A percentile compares a stretch with the other conserved stretches of the same genome.
Conservation (phyloP, 2,113 vertebrate species). For the Scomber colias region DNA sequence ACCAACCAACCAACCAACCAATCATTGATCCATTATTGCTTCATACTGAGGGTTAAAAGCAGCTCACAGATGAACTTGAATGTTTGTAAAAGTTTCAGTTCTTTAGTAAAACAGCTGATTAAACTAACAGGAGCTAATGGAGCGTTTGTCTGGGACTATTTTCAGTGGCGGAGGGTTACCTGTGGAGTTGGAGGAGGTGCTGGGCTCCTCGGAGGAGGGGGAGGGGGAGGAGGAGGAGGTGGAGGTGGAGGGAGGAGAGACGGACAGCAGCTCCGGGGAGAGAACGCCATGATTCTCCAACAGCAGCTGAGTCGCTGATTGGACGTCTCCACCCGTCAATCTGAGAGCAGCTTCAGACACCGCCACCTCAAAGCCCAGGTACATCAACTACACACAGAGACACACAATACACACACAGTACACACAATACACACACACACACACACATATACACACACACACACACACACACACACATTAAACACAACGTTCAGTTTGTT, state of each 20-base stretch:
- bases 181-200: conserved; percentile 77
- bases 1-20: not conserved
- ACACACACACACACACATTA: too few species aligned
- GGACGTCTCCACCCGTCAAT: conserved; percentile 87
- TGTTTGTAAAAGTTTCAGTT: too few species aligned
- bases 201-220: conserved; percentile 85
- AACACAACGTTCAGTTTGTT: too few species aligned
- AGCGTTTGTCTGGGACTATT: too few species aligned
- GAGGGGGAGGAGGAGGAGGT: conserved; percentile 67
- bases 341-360: conserved; percentile 83
- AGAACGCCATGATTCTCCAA: conserved; percentile 87
- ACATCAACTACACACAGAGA: conserved; percentile 83
- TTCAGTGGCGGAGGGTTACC: conserved; percentile 20
- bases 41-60: too few species aligned
- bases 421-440: too few species aligned
- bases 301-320: conserved; percentile 90
- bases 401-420: too few species aligned
- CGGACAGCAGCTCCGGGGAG: conserved; percentile 67
- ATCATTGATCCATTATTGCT: too few species aligned
- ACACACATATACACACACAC: too few species aligned
- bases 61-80: too few species aligned
- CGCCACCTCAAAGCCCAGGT: conserved; percentile 88
- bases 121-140: too few species aligned
- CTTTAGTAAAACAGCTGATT: too few species aligned
- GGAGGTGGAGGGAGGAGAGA: conserved; percentile 66